phyloP scores from a whole-genome alignment of 2,888 invertebrate genomes.

The Tridacna crocea region DNA sequence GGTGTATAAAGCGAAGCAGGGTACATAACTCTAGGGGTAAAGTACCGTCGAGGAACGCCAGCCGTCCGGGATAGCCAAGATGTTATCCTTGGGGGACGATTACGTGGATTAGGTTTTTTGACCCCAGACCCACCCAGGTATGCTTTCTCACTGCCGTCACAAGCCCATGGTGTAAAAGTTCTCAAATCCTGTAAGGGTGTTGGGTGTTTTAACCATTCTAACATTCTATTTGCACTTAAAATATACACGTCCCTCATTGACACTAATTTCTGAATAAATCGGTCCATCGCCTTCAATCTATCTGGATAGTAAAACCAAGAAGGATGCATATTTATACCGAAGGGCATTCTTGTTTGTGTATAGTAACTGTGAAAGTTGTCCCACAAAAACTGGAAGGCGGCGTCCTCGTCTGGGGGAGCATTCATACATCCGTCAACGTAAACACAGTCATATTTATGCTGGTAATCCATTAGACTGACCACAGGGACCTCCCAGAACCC shows the following conservation, averaged over 20 bases:
- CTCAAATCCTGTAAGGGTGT: slow-evolving; percentile 69
- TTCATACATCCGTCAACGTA: slow-evolving; percentile 80
- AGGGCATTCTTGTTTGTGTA: slow-evolving; percentile 89
- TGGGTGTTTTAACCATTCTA: slow-evolving; percentile 78
- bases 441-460: slow-evolving; percentile 76
- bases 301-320: slow-evolving; percentile 85
- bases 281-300: slow-evolving; percentile 78
- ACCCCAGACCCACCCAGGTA: slow-evolving; percentile 27
- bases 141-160: slow-evolving; percentile 56
- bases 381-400: slow-evolving; percentile 86
- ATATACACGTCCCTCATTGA: slow-evolving; percentile 79
- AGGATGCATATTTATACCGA: slow-evolving; percentile 92
- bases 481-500: slow-evolving; percentile 89
- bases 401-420: slow-evolving; percentile 74
- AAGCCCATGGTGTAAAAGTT: slow-evolving; percentile 77
- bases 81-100: slow-evolving; percentile 32
- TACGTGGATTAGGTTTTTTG: slow-evolving; percentile 27
- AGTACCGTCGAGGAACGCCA: not conserved
- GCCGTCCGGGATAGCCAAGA: slow-evolving; percentile 27
- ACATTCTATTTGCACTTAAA: slow-evolving; percentile 71
- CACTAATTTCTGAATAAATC: slow-evolving; percentile 74
- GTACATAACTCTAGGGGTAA: slow-evolving; percentile 8
- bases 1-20: slow-evolving; percentile 2
- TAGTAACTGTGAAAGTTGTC: slow-evolving; percentile 92
- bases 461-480: slow-evolving; percentile 79